Conservation (phyloP, 2,797 vertebrate species). For the Ctenochaetus hawaiiensis region DNA sequence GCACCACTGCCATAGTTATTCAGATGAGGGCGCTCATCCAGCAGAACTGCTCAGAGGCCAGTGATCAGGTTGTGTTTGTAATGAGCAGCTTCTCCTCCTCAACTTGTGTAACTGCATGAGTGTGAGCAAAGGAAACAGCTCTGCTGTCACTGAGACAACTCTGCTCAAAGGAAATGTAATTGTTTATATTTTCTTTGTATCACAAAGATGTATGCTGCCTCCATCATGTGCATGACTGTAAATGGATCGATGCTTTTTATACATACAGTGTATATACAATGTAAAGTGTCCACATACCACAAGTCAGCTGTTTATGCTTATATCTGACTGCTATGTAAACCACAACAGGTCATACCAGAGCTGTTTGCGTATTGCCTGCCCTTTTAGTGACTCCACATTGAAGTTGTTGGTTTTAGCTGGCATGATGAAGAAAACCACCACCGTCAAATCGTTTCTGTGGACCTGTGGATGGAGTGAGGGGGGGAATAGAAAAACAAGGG, state of each 20-base stretch:
- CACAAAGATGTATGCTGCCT: no score
- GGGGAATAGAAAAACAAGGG: neutral
- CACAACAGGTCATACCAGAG: conserved; percentile 87
- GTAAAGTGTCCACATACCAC: no score
- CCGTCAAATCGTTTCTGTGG: conserved; percentile 91
- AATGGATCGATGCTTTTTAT: neutral
- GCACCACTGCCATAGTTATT: neutral
- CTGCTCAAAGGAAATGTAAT: neutral
- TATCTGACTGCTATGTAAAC: neutral
- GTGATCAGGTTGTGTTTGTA: neutral
- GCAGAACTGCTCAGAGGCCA: neutral
- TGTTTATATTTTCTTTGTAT: no score
- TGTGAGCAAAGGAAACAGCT: neutral
- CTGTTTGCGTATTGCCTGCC: conserved; percentile 95
- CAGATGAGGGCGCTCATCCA: neutral
- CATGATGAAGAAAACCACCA: conserved; percentile 98
- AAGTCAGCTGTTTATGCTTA: no score
- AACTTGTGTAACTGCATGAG: neutral
- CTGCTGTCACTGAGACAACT: neutral
- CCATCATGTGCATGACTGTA: no score
- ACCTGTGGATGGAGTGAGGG: conserved; percentile 80
- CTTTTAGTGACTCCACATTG: conserved; percentile 96
- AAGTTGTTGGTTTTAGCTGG: conserved; percentile 98
- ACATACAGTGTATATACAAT: neutral
- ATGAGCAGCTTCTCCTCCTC: no score